Evolutionary conservation across 2,888 invertebrate genomes (phyloP).

Genomic region (Pristionchus arcanus): DNA sequence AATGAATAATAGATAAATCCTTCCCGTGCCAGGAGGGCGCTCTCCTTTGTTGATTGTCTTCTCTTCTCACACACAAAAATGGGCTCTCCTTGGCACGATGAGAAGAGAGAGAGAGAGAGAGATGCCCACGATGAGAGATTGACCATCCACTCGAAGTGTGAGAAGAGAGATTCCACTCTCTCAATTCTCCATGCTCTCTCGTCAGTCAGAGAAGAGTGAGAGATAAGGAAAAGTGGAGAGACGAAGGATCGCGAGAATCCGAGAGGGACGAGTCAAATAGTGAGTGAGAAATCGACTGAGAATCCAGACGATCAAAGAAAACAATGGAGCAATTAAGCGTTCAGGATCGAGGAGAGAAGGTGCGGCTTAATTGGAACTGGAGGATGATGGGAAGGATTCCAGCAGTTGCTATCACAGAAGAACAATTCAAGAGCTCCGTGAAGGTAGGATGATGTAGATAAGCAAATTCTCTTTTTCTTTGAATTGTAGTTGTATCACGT

Average conservation of each 20-base stretch:
- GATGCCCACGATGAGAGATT: background rate
- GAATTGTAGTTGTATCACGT: too few relatives aligned
- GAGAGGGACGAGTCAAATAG: constrained; percentile 17
- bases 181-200: constrained; percentile 34
- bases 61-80: constrained; percentile 2
- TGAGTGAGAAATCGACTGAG: background rate
- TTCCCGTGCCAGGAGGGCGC: background rate
- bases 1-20: background rate
- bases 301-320: background rate
- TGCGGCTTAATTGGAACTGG: constrained; percentile 4
- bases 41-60: constrained; percentile 11
- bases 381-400: background rate
- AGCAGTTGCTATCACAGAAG: background rate
- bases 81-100: background rate
- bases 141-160: constrained; percentile 13
- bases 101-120: background rate
- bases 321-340: background rate
- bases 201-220: constrained; percentile 45
- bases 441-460: too few relatives aligned
- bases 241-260: background rate
- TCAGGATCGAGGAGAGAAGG: background rate
- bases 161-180: background rate
- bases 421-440: too few relatives aligned
- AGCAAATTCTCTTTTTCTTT: too few relatives aligned
- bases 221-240: background rate